These are phyloP conservation scores for Ceyx melanurus DNA, from an alignment of 2,113 vertebrate species.

Conservation along the genomic window DNA sequence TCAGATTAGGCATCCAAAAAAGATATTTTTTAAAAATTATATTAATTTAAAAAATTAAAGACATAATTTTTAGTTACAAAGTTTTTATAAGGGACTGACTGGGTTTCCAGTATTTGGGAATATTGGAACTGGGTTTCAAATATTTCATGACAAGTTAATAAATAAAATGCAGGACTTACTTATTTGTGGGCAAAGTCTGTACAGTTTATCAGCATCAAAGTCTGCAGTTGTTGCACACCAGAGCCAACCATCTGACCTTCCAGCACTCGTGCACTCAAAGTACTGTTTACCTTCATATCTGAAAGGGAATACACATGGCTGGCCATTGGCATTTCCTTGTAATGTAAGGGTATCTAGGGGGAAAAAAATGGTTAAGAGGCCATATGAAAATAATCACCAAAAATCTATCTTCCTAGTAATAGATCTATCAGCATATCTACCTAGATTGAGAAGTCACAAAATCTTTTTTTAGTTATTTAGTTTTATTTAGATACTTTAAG, in stretches of 20 bases:
- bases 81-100: background rate
- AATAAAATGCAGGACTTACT: conserved; percentile 70
- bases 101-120: background rate
- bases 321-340: conserved; percentile 83
- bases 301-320: conserved; percentile 89
- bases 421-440: background rate
- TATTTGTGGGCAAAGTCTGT: conserved; percentile 85
- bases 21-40: background rate
- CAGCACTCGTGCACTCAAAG: conserved; percentile 80
- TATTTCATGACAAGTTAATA: background rate
- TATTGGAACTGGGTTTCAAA: background rate
- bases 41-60: rapidly evolving
- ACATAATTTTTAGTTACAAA: background rate
- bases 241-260: conserved; percentile 76
- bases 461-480: background rate
- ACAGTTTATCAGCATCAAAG: conserved; percentile 77
- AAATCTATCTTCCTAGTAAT: background rate
- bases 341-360: conserved; percentile 82
- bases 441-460: background rate
- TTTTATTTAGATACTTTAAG: background rate
- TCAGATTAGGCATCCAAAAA: background rate
- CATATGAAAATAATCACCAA: background rate
- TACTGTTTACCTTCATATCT: conserved; percentile 80
- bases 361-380: background rate
- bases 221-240: conserved; percentile 88